phyloP scores from a whole-genome alignment of 2,888 invertebrate genomes.

The Mycalesis mineus region DNA sequence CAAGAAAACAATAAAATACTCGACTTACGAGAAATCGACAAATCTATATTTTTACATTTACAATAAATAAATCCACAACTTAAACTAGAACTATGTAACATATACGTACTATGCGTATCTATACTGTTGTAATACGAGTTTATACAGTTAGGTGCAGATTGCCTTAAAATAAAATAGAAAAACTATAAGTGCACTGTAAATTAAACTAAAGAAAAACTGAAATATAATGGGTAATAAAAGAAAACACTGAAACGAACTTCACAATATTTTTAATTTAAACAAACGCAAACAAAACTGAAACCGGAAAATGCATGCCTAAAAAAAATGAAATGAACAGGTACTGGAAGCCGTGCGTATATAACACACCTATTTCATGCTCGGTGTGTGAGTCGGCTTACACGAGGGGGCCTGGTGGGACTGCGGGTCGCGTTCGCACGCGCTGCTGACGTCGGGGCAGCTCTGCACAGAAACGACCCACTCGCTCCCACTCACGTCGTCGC shows the following conservation, averaged over 20 bases:
- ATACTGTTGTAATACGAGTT: background rate
- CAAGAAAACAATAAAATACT: no score
- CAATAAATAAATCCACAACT: background rate
- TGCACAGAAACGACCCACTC: constrained; percentile 10
- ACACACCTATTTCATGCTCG: constrained; percentile 74
- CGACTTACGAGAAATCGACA: no score
- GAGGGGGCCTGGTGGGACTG: constrained; percentile 32
- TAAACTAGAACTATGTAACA: background rate
- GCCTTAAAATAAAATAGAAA: constrained; percentile 1
- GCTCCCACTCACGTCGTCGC: background rate
- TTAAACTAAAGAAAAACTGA: background rate
- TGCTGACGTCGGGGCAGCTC: constrained; percentile 51
- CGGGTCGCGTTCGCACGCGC: constrained; percentile 35
- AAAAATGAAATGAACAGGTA: constrained; percentile 22
- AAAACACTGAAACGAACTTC: constrained; percentile 5
- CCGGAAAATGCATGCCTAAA: constrained; percentile 18
- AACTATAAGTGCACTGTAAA: background rate
- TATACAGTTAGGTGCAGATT: constrained; percentile 1
- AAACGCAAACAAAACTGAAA: constrained; percentile 5
- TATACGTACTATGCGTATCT: background rate
- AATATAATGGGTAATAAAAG: constrained; percentile 4
- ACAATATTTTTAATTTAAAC: constrained; percentile 7
- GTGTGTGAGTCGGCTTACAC: constrained; percentile 57
- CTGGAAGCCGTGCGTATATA: constrained; percentile 49
- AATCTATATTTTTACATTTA: no score